A percentile compares a stretch with the other conserved stretches of the same genome.
Conservation (phyloP, 2,113 vertebrate genomes). For the Tetrax tetrax region DNA sequence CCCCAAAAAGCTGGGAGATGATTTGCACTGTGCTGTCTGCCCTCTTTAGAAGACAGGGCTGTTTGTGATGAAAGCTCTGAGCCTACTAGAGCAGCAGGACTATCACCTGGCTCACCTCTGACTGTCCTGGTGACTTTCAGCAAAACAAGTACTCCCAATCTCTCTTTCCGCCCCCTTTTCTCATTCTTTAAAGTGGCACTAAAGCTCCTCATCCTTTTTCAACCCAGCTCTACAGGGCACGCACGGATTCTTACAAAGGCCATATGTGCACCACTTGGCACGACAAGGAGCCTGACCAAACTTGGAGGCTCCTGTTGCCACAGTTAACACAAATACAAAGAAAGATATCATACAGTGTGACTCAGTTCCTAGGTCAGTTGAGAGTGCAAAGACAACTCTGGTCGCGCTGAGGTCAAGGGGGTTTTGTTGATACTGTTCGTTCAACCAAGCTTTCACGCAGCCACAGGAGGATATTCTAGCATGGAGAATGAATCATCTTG, state of each 20-base stretch:
- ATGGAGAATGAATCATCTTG: neutral
- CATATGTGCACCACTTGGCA: neutral
- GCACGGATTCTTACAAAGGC: neutral
- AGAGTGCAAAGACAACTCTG: neutral
- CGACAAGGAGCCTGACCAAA: neutral
- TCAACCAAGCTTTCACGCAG: neutral
- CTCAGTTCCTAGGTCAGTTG: neutral
- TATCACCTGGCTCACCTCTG: rapidly evolving
- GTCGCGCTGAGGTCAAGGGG: neutral
- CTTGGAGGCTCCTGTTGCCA: neutral
- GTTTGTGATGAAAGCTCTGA: neutral
- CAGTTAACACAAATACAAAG: neutral
- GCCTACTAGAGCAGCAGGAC: neutral
- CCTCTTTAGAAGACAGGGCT: neutral
- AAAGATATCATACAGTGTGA: neutral
- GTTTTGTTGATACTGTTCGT: neutral
- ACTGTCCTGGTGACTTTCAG: neutral
- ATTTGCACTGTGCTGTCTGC: neutral
- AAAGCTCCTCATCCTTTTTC: neutral
- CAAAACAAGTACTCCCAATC: neutral
- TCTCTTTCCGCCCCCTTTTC: neutral
- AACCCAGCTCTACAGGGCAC: neutral
- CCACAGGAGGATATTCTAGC: neutral
- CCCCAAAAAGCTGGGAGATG: neutral
- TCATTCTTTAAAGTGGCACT: neutral